Evolutionary conservation across 2,113 vertebrate species (phyloP).

Genomic region (Neopipo cinnamomea): DNA sequence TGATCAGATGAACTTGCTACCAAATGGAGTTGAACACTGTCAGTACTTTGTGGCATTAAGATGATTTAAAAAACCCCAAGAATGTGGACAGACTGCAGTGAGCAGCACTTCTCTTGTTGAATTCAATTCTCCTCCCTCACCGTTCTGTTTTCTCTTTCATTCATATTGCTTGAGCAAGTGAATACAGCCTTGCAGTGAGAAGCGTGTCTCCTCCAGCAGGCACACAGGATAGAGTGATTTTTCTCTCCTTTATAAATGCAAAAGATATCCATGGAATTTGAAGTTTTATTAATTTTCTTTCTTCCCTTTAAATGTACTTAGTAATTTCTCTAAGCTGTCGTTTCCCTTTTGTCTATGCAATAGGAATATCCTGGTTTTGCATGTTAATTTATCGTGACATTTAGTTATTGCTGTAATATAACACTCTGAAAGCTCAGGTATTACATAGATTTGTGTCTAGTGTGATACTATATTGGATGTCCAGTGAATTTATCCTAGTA

Average conservation of each 20-base stretch:
- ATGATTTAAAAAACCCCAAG: not conserved
- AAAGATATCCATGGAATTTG: not conserved
- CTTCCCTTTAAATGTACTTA: not conserved
- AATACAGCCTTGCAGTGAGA: not conserved
- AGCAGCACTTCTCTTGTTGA: not conserved
- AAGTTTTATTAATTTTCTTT: not conserved
- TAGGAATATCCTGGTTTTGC: not conserved
- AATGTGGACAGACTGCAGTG: not conserved
- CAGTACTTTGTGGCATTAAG: not conserved
- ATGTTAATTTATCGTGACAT: not conserved
- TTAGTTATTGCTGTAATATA: conserved; percentile 5
- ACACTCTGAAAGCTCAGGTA: not conserved
- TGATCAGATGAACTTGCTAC: not conserved
- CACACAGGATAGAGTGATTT: not conserved
- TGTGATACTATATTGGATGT: not conserved
- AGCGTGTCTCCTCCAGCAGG: not conserved
- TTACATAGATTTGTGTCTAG: not conserved
- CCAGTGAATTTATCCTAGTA: not conserved
- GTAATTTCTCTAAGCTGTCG: not conserved
- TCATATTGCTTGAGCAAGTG: not conserved
- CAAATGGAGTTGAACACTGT: not conserved
- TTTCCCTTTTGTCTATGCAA: not conserved
- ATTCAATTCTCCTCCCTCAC: not conserved
- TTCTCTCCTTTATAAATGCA: not conserved
- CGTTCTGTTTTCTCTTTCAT: not conserved